Evolutionary conservation across 2,797 vertebrate genomes (phyloP).

Genomic region (Anisognathus igniventris): DNA sequence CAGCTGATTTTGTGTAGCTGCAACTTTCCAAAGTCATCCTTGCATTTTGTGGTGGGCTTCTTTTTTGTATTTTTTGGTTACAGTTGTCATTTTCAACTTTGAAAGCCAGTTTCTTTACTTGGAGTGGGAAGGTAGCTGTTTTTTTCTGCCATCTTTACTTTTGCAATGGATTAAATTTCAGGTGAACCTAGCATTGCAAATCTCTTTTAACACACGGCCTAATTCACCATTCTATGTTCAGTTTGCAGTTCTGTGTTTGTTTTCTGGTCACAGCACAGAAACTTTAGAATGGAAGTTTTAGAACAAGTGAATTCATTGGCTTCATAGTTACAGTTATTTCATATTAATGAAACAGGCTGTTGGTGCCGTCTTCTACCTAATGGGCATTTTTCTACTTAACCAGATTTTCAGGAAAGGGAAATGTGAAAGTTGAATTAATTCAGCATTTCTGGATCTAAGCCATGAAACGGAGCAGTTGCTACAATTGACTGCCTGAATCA

Average conservation of each 20-base stretch:
- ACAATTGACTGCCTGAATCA: neutral
- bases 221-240: neutral
- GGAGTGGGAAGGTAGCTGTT: neutral
- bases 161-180: neutral
- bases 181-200: neutral
- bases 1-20: neutral
- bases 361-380: neutral
- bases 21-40: neutral
- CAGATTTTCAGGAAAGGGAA: slow-evolving; percentile 18
- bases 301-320: neutral
- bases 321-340: neutral
- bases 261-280: neutral
- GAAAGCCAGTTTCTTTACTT: neutral
- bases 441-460: neutral
- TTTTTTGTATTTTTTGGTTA: neutral
- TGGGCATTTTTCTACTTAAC: neutral
- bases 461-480: neutral
- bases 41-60: neutral
- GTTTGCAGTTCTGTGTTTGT: neutral
- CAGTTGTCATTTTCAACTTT: neutral
- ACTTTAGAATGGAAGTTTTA: neutral
- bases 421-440: neutral
- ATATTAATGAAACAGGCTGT: neutral
- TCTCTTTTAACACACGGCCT: neutral
- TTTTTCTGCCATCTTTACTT: neutral